Evolutionary conservation across 2,888 invertebrate genomes (phyloP).

Genomic region (Rhaphigaster nebulosa): DNA sequence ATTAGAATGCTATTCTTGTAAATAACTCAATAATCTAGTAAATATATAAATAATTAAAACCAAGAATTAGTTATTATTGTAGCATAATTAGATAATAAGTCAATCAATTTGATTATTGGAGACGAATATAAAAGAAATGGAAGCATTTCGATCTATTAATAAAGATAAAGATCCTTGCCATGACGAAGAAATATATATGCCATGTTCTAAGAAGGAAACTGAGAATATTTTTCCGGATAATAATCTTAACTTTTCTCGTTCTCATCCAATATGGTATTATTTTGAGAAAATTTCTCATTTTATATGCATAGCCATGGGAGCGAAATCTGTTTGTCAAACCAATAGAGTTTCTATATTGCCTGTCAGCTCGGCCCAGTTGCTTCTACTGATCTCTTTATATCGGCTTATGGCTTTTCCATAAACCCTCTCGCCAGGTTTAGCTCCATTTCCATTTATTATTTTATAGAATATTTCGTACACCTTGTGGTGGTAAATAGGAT

Average conservation of each 20-base stretch:
- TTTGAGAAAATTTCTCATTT: slow-evolving; percentile 32
- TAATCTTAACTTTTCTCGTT: slow-evolving; percentile 4
- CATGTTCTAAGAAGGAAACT: background rate
- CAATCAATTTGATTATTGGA: background rate
- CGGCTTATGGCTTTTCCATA: slow-evolving; percentile 2
- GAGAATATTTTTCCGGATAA: background rate
- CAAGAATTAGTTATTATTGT: too few species aligned
- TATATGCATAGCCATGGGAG: slow-evolving; percentile 28
- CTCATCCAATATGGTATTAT: background rate
- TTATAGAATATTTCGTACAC: background rate
- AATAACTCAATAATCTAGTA: too few species aligned
- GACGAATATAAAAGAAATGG: background rate
- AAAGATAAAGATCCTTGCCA: background rate
- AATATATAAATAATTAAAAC: too few species aligned
- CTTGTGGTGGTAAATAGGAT: too few species aligned
- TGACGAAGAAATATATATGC: background rate
- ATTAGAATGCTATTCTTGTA: too few species aligned
- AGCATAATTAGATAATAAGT: too few species aligned
- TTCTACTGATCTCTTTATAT: slow-evolving; percentile 30
- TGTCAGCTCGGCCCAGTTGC: background rate
- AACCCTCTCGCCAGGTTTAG: background rate
- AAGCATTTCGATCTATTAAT: background rate
- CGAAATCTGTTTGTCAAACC: slow-evolving; percentile 26
- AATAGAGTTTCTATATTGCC: slow-evolving; percentile 11
- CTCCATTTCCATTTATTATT: background rate